Evolutionary conservation across 2,797 vertebrate genomes (phyloP).

Genomic region (Macropodus opercularis): DNA sequence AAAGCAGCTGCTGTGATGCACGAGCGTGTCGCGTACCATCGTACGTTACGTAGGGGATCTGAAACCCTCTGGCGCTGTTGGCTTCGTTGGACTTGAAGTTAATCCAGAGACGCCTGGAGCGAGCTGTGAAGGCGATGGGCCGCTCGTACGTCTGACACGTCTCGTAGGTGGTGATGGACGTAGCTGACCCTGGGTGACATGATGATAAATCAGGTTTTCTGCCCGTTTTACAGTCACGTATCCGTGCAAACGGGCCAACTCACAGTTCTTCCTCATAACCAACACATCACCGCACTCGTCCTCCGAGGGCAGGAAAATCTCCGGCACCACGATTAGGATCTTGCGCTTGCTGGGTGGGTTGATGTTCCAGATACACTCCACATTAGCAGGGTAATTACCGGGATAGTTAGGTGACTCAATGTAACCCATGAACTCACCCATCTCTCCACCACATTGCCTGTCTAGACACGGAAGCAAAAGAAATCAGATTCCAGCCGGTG

Average conservation of each 20-base stretch:
- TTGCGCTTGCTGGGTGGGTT: constrained; percentile 97
- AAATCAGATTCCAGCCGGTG: constrained; percentile 25
- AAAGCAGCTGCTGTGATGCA: not conserved
- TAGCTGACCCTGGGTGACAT: constrained; percentile 87
- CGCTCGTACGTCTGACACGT: constrained; percentile 98
- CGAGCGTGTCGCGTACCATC: constrained; percentile 82
- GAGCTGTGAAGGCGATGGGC: constrained; percentile 96
- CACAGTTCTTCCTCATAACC: constrained; percentile 99
- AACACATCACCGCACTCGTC: constrained; percentile 97
- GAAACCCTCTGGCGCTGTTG: constrained; percentile 95
- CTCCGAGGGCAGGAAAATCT: constrained; percentile 98
- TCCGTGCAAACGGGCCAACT: no score
- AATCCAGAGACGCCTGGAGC: constrained; percentile 97
- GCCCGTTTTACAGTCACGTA: not conserved
- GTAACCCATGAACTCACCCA: constrained; percentile 97
- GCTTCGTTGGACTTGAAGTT: constrained; percentile 97
- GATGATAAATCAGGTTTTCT: constrained; percentile 17
- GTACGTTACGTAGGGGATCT: constrained; percentile 97
- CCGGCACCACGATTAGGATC: constrained; percentile 96
- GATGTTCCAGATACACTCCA: constrained; percentile 98
- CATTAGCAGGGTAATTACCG: constrained; percentile 94
- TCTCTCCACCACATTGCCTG: constrained; percentile 94
- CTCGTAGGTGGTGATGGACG: constrained; percentile 98
- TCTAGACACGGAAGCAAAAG: constrained; percentile 78
- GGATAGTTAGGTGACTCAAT: constrained; percentile 99